Percentiles rank a stretch among this genome's conserved stretches.
These are phyloP conservation scores for Epirrita christyi DNA, from an alignment of 2,888 invertebrate genomes.

Conservation along the genomic window DNA sequence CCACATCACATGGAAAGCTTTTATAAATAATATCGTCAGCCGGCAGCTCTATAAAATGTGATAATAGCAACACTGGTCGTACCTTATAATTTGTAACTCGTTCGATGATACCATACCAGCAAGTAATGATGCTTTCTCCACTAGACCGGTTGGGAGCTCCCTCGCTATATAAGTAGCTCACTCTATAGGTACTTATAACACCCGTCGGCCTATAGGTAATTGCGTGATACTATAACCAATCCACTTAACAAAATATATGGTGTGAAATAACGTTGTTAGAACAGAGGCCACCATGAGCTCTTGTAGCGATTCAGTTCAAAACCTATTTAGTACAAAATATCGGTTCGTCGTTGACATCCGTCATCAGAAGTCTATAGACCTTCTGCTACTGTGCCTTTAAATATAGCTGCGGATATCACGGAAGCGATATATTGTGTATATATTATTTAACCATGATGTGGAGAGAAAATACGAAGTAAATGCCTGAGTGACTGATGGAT, in stretches of 20 bases:
- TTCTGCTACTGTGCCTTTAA: no score
- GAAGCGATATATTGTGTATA: no score
- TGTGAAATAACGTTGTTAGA: constrained; percentile 14
- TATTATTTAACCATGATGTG: no score
- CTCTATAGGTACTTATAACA: constrained; percentile 17
- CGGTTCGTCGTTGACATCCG: no score
- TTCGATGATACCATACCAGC: constrained; percentile 2
- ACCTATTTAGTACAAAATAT: no score
- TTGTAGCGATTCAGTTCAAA: no score
- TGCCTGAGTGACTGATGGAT: no score
- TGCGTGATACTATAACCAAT: constrained; percentile 14
- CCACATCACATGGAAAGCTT: neutral
- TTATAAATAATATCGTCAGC: neutral
- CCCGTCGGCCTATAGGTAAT: constrained; percentile 12
- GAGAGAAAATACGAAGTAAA: no score
- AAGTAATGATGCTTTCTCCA: constrained; percentile 15
- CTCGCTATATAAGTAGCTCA: neutral
- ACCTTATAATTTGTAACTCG: constrained; percentile 10
- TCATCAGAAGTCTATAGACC: no score
- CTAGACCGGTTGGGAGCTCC: constrained; percentile 1
- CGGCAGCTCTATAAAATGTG: neutral
- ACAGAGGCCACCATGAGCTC: no score
- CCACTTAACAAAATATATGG: constrained; percentile 9
- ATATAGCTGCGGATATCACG: no score
- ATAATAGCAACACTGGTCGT: neutral